Base-by-base conservation (phyloP, 2,113 vertebrate genomes). In the Eolophus roseicapilla region DNA sequence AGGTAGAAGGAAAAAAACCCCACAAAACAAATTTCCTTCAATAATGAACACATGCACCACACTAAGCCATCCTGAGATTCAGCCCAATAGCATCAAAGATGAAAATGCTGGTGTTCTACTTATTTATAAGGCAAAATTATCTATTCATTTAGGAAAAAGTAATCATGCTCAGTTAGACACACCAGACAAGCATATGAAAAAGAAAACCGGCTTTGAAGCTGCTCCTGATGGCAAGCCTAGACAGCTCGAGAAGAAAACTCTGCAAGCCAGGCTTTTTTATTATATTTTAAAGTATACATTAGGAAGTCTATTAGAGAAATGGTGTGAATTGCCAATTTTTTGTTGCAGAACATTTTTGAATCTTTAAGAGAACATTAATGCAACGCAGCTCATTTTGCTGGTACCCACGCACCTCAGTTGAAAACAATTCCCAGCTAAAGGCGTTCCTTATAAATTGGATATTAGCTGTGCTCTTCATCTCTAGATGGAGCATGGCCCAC, bases 171-270 rank as follows among this genome's bases (percentile, higher is more conserved):
- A 63, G 92, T 97, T 89, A 94, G 92, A 95, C 91, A 88, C 79
- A 91, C 77, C 96, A 98, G 97, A 95, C 80, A 94, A 88, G 90
- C 77, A 64, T 90, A 95, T 94, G 97, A 96, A 97, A 97, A 96
- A 93, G 96, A 90, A 92, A 88, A 70, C 62, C 65, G 57, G 73
- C 96, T 97, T 96, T 97, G 97, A 97, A 97, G 94, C 92, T 83
- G 73, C 74, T 93, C n/a, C 78, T 95, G 85, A 92, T 85, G 79
- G 65, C 13, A 78, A 93, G 57, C 67, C 60, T 95, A 90, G 95
- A 90, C 49, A 97, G 33, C 60, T 89, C 5, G 1, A 83, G 60
- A 94, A 95, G 84, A 92, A 87, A 88, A 84, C 24, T 46, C 88
- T 7, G 28, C 74, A 76, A 79, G 65, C 50, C 59, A 87, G 67